phyloP scores from a whole-genome alignment of 2,113 vertebrate species.

The Hippocampus abdominalis region DNA sequence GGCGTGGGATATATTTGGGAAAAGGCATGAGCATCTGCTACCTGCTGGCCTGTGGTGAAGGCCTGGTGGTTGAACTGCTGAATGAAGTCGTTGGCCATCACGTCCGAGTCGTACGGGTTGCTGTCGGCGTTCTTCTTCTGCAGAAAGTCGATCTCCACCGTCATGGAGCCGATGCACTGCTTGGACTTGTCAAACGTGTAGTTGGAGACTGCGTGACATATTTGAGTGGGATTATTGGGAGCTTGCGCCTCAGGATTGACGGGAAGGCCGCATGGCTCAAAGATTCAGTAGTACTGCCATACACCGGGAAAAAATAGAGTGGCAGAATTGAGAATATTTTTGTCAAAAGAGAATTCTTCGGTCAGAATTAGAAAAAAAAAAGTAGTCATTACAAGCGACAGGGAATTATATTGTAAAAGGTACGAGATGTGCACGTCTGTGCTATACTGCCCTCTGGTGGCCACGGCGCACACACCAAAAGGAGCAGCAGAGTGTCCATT shows the following conservation, averaged over 20 bases:
- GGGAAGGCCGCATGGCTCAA: too few species aligned
- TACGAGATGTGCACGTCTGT: too few species aligned
- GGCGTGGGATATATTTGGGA: not conserved
- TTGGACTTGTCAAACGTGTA: constrained; percentile 90
- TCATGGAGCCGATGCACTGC: constrained; percentile 89
- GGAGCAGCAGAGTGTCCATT: too few species aligned
- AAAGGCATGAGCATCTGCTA: constrained; percentile 31
- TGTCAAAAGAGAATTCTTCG: too few species aligned
- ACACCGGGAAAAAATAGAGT: too few species aligned
- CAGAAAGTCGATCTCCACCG: constrained; percentile 90
- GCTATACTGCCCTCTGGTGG: not conserved
- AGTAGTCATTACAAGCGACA: too few species aligned
- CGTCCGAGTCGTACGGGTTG: constrained; percentile 89
- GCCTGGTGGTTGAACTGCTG: constrained; percentile 90
- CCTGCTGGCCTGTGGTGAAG: constrained; percentile 89
- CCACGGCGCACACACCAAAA: not conserved
- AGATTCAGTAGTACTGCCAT: too few species aligned
- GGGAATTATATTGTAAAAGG: too few species aligned
- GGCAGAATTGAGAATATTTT: too few species aligned
- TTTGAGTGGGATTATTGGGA: not conserved
- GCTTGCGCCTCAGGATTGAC: too few species aligned
- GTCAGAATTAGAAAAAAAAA: too few species aligned
- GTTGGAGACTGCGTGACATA: constrained; percentile 70
- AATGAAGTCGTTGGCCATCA: constrained; percentile 89
- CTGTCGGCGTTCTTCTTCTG: constrained; percentile 93